Conservation (phyloP, 2,113 vertebrate genomes). For the Percopsis transmontana region DNA sequence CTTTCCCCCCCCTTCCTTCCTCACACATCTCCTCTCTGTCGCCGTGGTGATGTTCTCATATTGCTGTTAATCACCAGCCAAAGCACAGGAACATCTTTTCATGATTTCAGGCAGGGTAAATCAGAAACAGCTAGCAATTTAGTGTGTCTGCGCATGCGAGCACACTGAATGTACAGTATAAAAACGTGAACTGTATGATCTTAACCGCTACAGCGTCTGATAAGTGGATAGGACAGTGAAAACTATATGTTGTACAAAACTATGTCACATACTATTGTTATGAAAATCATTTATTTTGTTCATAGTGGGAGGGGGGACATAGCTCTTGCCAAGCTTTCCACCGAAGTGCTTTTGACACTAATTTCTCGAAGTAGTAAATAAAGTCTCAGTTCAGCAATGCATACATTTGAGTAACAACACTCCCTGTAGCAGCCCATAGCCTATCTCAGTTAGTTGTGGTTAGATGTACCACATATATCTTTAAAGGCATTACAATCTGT, state of each 20-base stretch:
- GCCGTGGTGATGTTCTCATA: constrained; percentile 36
- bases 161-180: no score
- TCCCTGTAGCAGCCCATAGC: neutral
- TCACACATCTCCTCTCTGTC: constrained; percentile 12
- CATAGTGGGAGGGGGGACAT: neutral
- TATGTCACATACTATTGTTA: no score
- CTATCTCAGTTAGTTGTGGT: neutral
- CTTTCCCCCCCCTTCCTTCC: neutral
- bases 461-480: no score
- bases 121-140: constrained; percentile 11
- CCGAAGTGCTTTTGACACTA: constrained; percentile 2
- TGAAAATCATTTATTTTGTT: no score
- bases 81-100: constrained; percentile 53
- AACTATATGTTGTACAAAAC: neutral
- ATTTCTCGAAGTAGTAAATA: constrained; percentile 38
- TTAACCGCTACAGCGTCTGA: constrained; percentile 11
- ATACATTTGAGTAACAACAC: neutral
- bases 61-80: constrained; percentile 44
- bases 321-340: neutral
- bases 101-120: constrained; percentile 62
- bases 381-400: no score
- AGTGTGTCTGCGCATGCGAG: constrained; percentile 1
- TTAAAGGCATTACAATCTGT: no score
- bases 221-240: neutral
- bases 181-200: constrained; percentile 1